Evolutionary conservation across 2,888 invertebrate genomes (phyloP).

Genomic region (Pharmacophagus antenor): DNA sequence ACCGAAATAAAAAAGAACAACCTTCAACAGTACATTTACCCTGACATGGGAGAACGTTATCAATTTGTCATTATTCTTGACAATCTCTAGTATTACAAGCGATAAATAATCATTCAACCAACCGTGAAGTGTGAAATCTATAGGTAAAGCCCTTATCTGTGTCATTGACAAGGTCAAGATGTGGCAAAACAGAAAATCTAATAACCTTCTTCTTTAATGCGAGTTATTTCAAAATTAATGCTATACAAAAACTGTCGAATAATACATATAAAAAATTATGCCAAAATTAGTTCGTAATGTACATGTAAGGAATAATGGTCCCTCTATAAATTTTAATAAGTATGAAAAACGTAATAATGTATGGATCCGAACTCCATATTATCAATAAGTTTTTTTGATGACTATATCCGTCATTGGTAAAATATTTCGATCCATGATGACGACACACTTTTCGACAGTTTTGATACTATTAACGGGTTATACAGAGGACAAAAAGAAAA

Average conservation of each 20-base stretch:
- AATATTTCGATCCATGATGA: no score
- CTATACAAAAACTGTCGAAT: background rate
- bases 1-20: no score
- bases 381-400: no score
- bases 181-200: background rate
- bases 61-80: background rate
- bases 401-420: no score
- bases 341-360: no score
- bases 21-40: background rate
- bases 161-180: background rate
- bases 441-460: no score
- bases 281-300: no score
- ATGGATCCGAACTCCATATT: no score
- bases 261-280: background rate
- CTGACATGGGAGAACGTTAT: background rate
- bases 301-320: no score
- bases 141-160: slow-evolving; percentile 2
- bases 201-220: background rate
- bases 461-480: no score
- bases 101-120: background rate
- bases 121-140: slow-evolving; percentile 3
- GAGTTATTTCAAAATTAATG: background rate
- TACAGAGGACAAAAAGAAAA: no score
- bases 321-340: no score
- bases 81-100: background rate